Conservation (phyloP, 2,888 invertebrate species). For the Hypsopygia costalis region DNA sequence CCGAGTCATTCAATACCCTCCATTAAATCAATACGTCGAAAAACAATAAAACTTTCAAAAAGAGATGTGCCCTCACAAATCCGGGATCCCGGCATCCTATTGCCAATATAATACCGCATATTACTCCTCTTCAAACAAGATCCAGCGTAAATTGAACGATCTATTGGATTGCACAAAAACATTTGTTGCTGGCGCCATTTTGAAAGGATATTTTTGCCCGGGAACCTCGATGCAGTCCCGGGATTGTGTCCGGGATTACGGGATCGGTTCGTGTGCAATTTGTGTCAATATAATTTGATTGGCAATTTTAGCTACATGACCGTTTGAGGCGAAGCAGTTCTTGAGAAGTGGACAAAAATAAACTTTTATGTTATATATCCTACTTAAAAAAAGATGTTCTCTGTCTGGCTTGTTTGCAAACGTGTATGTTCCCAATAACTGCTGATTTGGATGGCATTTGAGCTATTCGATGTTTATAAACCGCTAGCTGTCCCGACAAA, state of each 20-base stretch:
- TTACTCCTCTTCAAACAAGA: neutral
- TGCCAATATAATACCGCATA: slow-evolving; percentile 1
- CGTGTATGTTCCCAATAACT: too few species aligned
- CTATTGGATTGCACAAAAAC: slow-evolving; percentile 1
- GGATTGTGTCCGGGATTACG: neutral
- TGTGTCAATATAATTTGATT: neutral
- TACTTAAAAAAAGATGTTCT: too few species aligned
- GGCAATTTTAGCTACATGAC: neutral
- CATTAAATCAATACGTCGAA: neutral
- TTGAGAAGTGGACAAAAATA: too few species aligned
- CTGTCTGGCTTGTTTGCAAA: too few species aligned
- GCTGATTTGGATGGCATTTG: too few species aligned
- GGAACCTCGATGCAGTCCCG: neutral
- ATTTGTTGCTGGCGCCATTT: neutral
- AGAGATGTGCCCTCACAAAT: neutral
- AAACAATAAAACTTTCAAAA: neutral
- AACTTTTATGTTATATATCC: too few species aligned
- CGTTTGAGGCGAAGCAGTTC: too few species aligned
- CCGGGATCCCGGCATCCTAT: neutral
- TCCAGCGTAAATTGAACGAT: slow-evolving; percentile 1
- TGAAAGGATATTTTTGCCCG: slow-evolving; percentile 1
- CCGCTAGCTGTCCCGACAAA: too few species aligned
- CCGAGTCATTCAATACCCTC: too few species aligned
- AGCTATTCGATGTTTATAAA: too few species aligned
- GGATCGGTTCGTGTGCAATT: neutral